A percentile compares a stretch with the other conserved stretches of the same genome.
Evolutionary conservation across 2,888 invertebrate species (phyloP).

Genomic region (Invenusta paracnida): DNA sequence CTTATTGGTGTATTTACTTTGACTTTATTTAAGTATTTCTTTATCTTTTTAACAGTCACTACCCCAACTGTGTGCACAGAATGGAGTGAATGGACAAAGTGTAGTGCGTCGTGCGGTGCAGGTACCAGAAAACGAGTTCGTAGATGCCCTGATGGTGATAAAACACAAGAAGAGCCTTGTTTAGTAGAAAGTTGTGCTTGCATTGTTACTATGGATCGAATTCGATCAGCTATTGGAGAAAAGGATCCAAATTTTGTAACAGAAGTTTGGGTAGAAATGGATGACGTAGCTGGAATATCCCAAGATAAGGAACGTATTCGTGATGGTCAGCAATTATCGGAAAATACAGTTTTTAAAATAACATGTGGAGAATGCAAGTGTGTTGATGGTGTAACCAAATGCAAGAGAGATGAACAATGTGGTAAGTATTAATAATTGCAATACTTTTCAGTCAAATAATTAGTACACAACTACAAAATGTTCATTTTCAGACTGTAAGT

Average conservation of each 20-base stretch:
- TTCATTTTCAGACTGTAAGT: conserved; percentile 11
- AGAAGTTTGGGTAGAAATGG: neutral
- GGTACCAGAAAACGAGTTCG: conserved; percentile 3
- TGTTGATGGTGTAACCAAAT: neutral
- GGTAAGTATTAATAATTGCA: neutral
- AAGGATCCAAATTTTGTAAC: neutral
- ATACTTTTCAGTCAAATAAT: neutral
- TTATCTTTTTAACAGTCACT: neutral
- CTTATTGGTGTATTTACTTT: neutral
- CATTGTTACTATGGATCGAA: neutral
- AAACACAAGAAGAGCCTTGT: neutral
- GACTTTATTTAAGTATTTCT: neutral
- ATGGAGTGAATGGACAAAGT: conserved; percentile 4
- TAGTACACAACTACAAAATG: neutral
- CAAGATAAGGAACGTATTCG: neutral
- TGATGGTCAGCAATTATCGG: neutral
- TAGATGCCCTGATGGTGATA: neutral
- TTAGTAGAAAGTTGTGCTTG: neutral
- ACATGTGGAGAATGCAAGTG: neutral
- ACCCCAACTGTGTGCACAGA: neutral
- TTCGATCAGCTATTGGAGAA: neutral
- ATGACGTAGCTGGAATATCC: neutral
- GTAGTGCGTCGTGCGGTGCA: neutral
- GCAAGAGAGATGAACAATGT: neutral
- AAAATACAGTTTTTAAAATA: neutral